Evolutionary conservation across 2,113 vertebrate genomes (phyloP).

Genomic region (Ctenomys sociabilis): DNA sequence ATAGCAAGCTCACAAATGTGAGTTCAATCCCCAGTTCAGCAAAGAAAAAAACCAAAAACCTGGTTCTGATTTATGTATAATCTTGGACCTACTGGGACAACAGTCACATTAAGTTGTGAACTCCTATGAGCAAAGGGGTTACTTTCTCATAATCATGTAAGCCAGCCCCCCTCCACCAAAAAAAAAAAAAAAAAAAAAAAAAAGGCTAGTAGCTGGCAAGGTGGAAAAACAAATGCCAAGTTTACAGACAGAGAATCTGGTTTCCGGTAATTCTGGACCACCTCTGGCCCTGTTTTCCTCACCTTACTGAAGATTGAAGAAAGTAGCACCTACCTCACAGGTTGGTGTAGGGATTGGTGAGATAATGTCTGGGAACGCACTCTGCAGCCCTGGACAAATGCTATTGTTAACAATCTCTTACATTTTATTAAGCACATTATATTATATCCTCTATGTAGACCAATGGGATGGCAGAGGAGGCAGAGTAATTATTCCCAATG

Average conservation of each 20-base stretch:
- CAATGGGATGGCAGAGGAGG: constrained; percentile 3
- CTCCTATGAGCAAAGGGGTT: not conserved
- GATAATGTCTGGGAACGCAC: constrained; percentile 73
- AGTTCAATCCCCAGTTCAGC: too few species aligned
- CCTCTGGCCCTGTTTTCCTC: constrained; percentile 51
- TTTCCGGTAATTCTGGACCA: constrained; percentile 47
- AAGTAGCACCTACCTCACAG: constrained; percentile 71
- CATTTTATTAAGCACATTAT: constrained; percentile 58
- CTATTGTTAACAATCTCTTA: constrained; percentile 59
- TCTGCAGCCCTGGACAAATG: constrained; percentile 52
- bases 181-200: too few species aligned
- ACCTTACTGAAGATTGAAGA: constrained; percentile 45
- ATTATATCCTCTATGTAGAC: not conserved
- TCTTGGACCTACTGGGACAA: not conserved
- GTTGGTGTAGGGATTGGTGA: constrained; percentile 56
- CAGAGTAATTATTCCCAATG: constrained; percentile 31
- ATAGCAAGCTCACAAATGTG: too few species aligned
- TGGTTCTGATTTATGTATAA: constrained; percentile 4
- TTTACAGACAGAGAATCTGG: constrained; percentile 18
- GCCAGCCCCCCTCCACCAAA: not conserved
- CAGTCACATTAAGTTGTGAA: not conserved
- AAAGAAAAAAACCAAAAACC: not conserved
- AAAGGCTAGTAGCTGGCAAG: not conserved
- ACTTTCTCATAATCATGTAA: constrained; percentile 23
- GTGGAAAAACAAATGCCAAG: not conserved